Base-by-base conservation (phyloP, 2,797 vertebrate genomes). In the Lacerta bilineata region DNA sequence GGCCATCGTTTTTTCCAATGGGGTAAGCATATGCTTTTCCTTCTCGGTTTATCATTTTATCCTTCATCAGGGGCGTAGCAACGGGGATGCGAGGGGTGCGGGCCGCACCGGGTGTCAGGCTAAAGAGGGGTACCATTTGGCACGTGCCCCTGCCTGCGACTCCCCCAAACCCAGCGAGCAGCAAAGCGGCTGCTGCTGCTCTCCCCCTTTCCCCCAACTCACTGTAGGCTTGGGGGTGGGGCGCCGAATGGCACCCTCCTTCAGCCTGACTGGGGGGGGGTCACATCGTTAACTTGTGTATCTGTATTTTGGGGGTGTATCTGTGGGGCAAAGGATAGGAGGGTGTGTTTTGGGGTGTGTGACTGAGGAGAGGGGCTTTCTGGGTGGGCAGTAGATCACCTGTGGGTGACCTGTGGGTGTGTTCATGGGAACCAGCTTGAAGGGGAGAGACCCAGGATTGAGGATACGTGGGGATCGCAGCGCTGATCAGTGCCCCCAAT, bases 391-490 rank as follows among this genome's bases (percentile, higher is more conserved):
- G 59, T 61, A 61, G 59, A 7, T 68, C 8, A 18, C 59, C 59
- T 61, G 59, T 61, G 59, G 4, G 59, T 39, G 71, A 71, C 68
- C n/a, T 36, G 29, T 8, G 36, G 7, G 77, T 7, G 36, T n/a
- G 77, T 50, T 50, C 46, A 46, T 5, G 27, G 4, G 23, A 15
- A 10, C 18, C 25, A 2, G 6, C 41, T 33, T 8, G 3, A 39
- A 59, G 75, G 5, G 7, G 8, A 33, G 18, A 3, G 8, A 8
- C 33, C 75, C 25, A 36, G 2, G 55, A 2, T 39, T 1, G 1
- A 83, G 72, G 66, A 90, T 92, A 94, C 90, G 94, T 8, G 93
- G 81, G 17, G 90, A 92, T 83, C 0, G 10, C 46, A 50, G 46
- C 46, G 10, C 46, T 50, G 46, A 50, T 50, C 2, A 10, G 10